Evolutionary conservation across 2,113 vertebrate genomes (phyloP), one percentile per base, ranked within the genome.

Genomic region (Lichenostomus cassidix): DNA sequence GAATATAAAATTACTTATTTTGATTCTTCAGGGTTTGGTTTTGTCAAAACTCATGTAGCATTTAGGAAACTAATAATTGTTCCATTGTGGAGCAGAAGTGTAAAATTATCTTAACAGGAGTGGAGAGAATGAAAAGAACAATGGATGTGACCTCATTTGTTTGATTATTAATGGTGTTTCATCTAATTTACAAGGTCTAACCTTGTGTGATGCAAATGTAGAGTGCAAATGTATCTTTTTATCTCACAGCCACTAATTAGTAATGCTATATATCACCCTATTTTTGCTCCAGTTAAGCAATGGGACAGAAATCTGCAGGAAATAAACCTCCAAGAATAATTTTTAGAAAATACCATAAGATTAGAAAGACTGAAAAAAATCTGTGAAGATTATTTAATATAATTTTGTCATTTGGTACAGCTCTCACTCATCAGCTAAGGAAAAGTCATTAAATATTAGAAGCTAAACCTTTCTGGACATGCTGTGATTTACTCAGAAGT

Each of bases 51-150:
- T 97, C 96, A 96, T 97, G 96, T 96, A 98, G 90, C 97, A 97
- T 97, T 98, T 98, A 98, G 96, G 96, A 96, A 98, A 97, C 90
- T 98, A 98, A 97, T 98, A 96, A 97, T 91, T 97, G 97, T 95
- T 98, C 97, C 98, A 94, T 98, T 98, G 97, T 94, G 27, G 42
- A 97, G 94, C 94, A 94, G 68, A 53, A 96, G 94, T 96, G 84
- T 97, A 97, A 97, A 98, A 98, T 98, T 96, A 97, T 95, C 88
- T 78, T 97, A 98, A 97, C 90, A 97, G 92, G 97, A 97, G 90
- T 59, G 94, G 89, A 96, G 71, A 96, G 92, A 96, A 97, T 70
- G 81, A 95, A 95, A 96, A 73, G 90, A 96, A 94, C n/a, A 91
- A 96, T 71, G 83, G 56, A 55, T 91, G 89, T 97, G 97, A 98